These are phyloP conservation scores for Dasysyrphus albostriatus DNA, from an alignment of 2,888 invertebrate species.

Conservation along the genomic window DNA sequence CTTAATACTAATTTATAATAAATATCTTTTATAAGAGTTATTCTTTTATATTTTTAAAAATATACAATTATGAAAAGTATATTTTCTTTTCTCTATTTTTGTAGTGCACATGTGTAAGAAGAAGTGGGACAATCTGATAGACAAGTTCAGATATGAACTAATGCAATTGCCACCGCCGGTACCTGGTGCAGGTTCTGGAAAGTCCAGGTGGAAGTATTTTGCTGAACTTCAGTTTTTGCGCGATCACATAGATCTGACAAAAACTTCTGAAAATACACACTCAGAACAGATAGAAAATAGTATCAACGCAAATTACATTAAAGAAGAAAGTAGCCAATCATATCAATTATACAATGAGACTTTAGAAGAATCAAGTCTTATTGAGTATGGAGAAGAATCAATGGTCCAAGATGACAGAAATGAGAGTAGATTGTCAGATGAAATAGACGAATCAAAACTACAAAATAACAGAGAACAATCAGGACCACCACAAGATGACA, in stretches of 20 bases:
- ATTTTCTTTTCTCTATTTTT: constrained; percentile 9
- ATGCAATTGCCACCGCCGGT: not conserved
- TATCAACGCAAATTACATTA: not conserved
- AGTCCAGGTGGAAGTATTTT: constrained; percentile 1
- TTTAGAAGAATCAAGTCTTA: constrained; percentile 2
- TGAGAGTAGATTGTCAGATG: not conserved
- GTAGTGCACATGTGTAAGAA: not conserved
- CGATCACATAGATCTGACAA: not conserved
- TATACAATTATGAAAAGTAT: no score
- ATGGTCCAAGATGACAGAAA: not conserved
- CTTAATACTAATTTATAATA: no score
- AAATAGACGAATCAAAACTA: not conserved
- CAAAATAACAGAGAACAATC: not conserved
- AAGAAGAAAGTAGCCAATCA: constrained; percentile 19
- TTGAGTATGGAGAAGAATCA: not conserved
- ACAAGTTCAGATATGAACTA: not conserved
- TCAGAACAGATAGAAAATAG: not conserved
- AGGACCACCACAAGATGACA: not conserved
- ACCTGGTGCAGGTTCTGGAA: not conserved
- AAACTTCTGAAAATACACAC: not conserved
- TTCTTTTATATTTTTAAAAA: no score
- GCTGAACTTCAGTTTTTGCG: not conserved
- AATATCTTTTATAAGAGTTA: no score
- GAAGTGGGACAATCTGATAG: not conserved
- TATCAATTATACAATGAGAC: not conserved